A percentile compares a stretch with the other conserved stretches of the same genome.
Evolutionary conservation across 2,113 vertebrate genomes (phyloP).

Genomic region (Corythornis vintsioides): DNA sequence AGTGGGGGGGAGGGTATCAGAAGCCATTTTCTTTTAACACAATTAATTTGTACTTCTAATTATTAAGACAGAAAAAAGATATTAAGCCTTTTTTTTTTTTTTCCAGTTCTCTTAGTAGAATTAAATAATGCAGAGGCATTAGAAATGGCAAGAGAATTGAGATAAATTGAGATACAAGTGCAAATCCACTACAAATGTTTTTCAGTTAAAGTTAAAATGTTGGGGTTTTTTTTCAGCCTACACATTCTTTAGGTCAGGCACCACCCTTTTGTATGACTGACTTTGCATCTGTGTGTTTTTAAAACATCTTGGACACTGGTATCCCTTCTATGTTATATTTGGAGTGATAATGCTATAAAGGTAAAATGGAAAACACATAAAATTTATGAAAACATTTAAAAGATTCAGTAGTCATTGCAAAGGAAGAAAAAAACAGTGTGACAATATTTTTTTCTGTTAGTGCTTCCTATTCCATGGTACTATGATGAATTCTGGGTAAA

Average conservation of each 20-base stretch:
- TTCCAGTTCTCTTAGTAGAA: background rate
- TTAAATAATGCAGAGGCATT: background rate
- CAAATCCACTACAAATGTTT: background rate
- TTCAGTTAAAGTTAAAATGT: background rate
- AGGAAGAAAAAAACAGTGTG: background rate
- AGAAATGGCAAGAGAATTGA: background rate
- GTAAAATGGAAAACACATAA: background rate
- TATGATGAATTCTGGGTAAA: background rate
- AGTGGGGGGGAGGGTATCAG: background rate
- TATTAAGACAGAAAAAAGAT: background rate
- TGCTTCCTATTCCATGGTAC: background rate
- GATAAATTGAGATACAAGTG: background rate
- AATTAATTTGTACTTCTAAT: background rate
- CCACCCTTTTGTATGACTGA: background rate
- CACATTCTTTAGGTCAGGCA: background rate
- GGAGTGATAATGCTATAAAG: background rate
- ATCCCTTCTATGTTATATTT: background rate
- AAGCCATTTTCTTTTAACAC: background rate
- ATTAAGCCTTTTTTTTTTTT: background rate
- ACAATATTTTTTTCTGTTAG: background rate
- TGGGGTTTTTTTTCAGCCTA: background rate
- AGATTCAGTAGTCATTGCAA: background rate
- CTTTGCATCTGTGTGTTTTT: background rate
- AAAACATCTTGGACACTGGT: background rate
- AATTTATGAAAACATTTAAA: background rate